These are phyloP conservation scores for Lampris megalopsis DNA, from an alignment of 2,113 vertebrate species.

Conservation along the genomic window DNA sequence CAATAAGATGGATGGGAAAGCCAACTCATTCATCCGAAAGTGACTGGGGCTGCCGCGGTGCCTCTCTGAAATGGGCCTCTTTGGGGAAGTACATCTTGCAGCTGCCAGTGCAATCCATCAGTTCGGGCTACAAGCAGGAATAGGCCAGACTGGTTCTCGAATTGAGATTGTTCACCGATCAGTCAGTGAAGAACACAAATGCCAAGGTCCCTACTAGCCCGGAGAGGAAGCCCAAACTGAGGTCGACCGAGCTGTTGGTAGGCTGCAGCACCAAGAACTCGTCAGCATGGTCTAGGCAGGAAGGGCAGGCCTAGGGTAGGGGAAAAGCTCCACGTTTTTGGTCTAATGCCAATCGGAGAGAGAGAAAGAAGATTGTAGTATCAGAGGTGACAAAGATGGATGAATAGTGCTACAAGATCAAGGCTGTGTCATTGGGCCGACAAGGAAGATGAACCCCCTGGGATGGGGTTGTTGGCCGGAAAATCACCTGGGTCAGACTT, in stretches of 20 bases:
- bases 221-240: not conserved
- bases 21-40: conserved; percentile 14
- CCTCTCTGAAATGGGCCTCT: conserved; percentile 14
- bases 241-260: conserved; percentile 18
- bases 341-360: conserved; percentile 10
- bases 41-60: conserved; percentile 7
- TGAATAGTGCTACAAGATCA: conserved; percentile 23
- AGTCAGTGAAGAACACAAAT: not conserved
- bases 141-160: conserved; percentile 8
- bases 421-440: conserved; percentile 7
- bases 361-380: conserved; percentile 1
- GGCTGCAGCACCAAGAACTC: conserved; percentile 24
- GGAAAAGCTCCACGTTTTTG: conserved; percentile 10
- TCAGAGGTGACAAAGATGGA: not conserved
- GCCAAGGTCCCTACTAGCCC: not conserved
- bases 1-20: conserved; percentile 26
- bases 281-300: conserved; percentile 10
- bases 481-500: conserved; percentile 18
- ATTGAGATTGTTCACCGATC: conserved; percentile 12
- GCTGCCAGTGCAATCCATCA: conserved; percentile 10
- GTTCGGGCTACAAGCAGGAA: conserved; percentile 14
- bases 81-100: conserved; percentile 14
- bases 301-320: conserved; percentile 1
- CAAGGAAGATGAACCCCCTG: conserved; percentile 27
- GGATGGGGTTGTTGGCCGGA: conserved; percentile 6